Base-by-base conservation (phyloP, 2,888 invertebrate genomes). In the Sipha maydis region DNA sequence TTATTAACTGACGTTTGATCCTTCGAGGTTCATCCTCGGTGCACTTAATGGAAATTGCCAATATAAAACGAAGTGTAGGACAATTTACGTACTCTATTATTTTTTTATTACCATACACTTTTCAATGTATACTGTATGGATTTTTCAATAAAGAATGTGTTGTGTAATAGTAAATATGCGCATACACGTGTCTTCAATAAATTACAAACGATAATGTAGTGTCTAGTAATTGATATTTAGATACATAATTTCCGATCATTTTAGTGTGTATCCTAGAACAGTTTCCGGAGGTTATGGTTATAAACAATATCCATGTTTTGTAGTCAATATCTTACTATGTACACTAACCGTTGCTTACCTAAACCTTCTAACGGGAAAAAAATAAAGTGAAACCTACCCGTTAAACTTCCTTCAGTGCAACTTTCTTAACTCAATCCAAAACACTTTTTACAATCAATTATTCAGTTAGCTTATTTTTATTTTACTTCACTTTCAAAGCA, bases 1-100 rank as follows among this genome's bases (percentile, higher is more conserved):
- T 38, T 67, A 67, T 67, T 56, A 25, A 31, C 28, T 80, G 67
- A n/a, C 28, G 82, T 82, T 82, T 69, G 69, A 69, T 82, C 82
- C 82, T 14, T 28, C 19, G 38, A 67, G 38, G 38, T 80, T 80
- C 19, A 80, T 67, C n/a, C n/a, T 80, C 19, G 17, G 17, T 41
- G 4, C 25, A 25, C 38, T 34, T 56, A 56, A 61, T 61, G 61
- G 79, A 79, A 61, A 79, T 79, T 79, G 48, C 79, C 79, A 38
- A 79, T 79, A 79, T 79, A 56, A 14, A 61, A 61, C 25, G 17
- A 7, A 67, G 67, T 80, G 67, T 80, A 34, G 61, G n/a, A 34
- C 31, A 11, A 38, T 21, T 31, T 56, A 79, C 14, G 48, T 61
- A 34, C 8, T 11, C 25, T 79, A 34, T 79, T 79, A 19, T 48